These are phyloP conservation scores for Drosophila mayaguana DNA, from an alignment of 2,888 invertebrate species.

Conservation along the genomic window DNA sequence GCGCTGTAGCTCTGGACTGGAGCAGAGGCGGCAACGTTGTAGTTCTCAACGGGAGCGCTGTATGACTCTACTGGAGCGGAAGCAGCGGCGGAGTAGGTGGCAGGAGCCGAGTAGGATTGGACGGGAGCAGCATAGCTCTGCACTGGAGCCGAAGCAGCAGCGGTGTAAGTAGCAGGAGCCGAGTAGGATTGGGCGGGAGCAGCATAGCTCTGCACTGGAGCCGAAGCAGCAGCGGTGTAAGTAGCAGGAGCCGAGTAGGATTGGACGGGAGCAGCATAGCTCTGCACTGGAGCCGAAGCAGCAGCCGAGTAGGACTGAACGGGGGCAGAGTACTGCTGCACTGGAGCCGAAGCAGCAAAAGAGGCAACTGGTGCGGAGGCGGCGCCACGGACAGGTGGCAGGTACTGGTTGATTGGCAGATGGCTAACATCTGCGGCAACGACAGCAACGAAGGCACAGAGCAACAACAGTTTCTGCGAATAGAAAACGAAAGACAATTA, in stretches of 20 bases:
- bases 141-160: conserved; percentile 39
- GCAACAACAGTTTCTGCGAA: conserved; percentile 79
- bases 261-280: conserved; percentile 37
- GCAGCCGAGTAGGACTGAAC: conserved; percentile 41
- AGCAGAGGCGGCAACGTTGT: conserved; percentile 37
- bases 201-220: conserved; percentile 18
- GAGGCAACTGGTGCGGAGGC: conserved; percentile 57
- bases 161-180: not conserved
- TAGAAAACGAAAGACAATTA: conserved; percentile 1
- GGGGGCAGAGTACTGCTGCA: conserved; percentile 32
- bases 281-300: conserved; percentile 31
- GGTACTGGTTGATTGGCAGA: conserved; percentile 77
- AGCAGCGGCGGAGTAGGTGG: not conserved
- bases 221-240: conserved; percentile 31
- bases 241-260: conserved; percentile 22
- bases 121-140: conserved; percentile 37
- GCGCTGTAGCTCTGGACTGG: conserved; percentile 45
- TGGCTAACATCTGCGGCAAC: conserved; percentile 81
- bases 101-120: conserved; percentile 25
- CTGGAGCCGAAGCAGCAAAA: conserved; percentile 40
- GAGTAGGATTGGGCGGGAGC: conserved; percentile 47
- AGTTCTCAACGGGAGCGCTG: not conserved
- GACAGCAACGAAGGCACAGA: conserved; percentile 78
- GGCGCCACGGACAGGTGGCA: conserved; percentile 69
- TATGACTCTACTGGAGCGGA: conserved; percentile 7